Percentiles rank a stretch among this genome's conserved stretches.
These are phyloP conservation scores for Cephus spinipes DNA, from an alignment of 2,888 invertebrate species.

Conservation along the genomic window DNA sequence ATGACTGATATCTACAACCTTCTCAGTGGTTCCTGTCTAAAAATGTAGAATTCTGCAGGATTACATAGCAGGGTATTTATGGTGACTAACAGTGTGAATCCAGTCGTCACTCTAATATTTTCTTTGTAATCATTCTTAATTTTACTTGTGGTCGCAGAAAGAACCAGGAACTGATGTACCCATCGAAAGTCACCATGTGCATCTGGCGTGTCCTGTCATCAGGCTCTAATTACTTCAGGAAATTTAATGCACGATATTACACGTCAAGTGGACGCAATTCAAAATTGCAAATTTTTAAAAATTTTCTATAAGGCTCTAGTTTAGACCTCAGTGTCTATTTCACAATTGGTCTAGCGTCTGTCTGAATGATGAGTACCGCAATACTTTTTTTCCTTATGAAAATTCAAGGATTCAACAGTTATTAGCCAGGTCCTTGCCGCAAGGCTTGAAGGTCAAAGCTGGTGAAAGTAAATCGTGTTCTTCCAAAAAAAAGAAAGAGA, in stretches of 20 bases:
- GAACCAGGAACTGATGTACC: neutral
- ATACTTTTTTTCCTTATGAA: neutral
- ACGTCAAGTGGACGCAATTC: too few relatives aligned
- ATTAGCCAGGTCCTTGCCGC: conserved; percentile 18
- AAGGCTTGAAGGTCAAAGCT: conserved; percentile 34
- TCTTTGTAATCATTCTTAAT: neutral
- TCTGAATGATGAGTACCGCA: neutral
- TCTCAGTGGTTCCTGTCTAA: too few relatives aligned
- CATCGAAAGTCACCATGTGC: neutral
- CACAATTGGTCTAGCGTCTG: neutral
- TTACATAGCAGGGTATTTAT: neutral
- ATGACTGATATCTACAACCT: too few relatives aligned
- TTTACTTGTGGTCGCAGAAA: neutral
- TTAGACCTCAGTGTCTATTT: neutral
- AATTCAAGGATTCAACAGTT: neutral
- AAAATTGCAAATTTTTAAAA: too few relatives aligned
- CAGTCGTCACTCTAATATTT: neutral
- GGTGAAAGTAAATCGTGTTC: conserved; percentile 30
- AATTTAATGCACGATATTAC: neutral
- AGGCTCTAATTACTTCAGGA: neutral
- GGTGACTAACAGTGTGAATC: neutral
- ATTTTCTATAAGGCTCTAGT: neutral
- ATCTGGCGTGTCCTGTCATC: neutral
- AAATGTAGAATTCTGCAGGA: neutral
- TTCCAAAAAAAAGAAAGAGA: neutral